These are phyloP conservation scores for Cyprinodon variegatus DNA, from an alignment of 2,113 vertebrate species.

Conservation along the genomic window DNA sequence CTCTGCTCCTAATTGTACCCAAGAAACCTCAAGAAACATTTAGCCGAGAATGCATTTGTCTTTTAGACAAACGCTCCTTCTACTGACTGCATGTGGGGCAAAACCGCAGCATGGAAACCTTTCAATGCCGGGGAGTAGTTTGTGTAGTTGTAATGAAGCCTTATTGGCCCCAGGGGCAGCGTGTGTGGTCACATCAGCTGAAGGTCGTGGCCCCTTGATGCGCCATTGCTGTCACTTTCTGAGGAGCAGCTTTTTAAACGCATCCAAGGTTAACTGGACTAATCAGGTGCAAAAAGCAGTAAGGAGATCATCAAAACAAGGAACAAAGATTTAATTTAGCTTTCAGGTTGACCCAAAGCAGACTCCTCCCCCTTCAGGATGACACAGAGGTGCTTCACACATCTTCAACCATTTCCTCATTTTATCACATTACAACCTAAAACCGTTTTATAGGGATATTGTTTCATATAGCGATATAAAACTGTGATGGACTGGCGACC, in stretches of 20 bases:
- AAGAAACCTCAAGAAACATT: slow-evolving; percentile 45
- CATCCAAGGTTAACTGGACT: background rate
- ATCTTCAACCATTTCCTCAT: background rate
- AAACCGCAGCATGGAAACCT: slow-evolving; percentile 62
- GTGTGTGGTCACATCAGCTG: slow-evolving; percentile 50
- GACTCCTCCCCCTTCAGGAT: no score
- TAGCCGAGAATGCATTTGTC: slow-evolving; percentile 29
- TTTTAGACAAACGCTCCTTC: slow-evolving; percentile 30
- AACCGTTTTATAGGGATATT: no score
- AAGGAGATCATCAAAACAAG: background rate
- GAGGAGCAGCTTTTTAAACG: background rate
- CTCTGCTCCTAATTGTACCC: slow-evolving; percentile 35
- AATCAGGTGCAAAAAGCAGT: background rate
- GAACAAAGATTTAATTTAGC: background rate
- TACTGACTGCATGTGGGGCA: slow-evolving; percentile 33
- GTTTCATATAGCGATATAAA: no score
- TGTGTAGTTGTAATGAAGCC: slow-evolving; percentile 21
- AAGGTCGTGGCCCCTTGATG: slow-evolving; percentile 16
- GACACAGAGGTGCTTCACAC: background rate
- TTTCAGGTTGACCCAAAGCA: no score
- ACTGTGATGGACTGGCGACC: no score
- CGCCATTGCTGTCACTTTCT: background rate
- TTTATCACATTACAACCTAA: no score
- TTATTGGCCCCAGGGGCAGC: slow-evolving; percentile 24
- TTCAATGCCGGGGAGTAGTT: slow-evolving; percentile 12